These are phyloP conservation scores for Bacillus rossius DNA, from an alignment of 1,140 invertebrate species.

Conservation along the genomic window DNA sequence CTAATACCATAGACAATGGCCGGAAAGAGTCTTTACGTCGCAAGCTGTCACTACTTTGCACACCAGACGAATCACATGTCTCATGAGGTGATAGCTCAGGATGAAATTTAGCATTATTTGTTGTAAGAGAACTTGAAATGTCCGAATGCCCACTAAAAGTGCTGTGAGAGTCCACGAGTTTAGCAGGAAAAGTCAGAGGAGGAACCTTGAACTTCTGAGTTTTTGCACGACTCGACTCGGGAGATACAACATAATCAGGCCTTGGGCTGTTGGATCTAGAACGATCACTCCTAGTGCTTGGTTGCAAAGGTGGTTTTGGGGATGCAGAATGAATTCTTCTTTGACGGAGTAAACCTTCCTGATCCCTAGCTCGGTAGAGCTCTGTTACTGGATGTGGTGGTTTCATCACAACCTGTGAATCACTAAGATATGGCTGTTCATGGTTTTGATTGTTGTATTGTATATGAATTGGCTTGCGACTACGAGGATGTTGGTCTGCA, in stretches of 20 bases:
- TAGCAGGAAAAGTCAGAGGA: not conserved
- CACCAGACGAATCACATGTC: conserved; percentile 11
- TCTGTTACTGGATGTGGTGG: conserved; percentile 29
- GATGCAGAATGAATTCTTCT: not conserved
- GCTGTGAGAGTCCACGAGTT: conserved; percentile 30
- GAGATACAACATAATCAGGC: not conserved
- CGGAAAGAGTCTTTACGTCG: conserved; percentile 29
- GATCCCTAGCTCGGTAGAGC: conserved; percentile 57
- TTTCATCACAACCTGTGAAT: conserved; percentile 42
- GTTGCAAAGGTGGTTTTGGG: conserved; percentile 1
- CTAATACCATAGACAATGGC: conserved; percentile 31
- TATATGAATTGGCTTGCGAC: conserved; percentile 57
- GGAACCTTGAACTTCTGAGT: not conserved
- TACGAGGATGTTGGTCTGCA: conserved; percentile 58
- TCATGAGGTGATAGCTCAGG: conserved; percentile 5
- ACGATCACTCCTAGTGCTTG: conserved; percentile 13
- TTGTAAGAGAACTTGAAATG: conserved; percentile 21
- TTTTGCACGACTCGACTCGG: not conserved
- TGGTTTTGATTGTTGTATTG: conserved; percentile 36
- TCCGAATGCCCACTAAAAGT: conserved; percentile 32
- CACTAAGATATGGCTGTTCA: conserved; percentile 45
- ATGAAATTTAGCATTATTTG: conserved; percentile 12
- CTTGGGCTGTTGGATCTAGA: conserved; percentile 25
- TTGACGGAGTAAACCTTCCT: conserved; percentile 31
- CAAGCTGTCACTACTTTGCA: conserved; percentile 30